These are phyloP conservation scores for Pammene fasciana DNA, from an alignment of 2,888 invertebrate species.

Conservation along the genomic window DNA sequence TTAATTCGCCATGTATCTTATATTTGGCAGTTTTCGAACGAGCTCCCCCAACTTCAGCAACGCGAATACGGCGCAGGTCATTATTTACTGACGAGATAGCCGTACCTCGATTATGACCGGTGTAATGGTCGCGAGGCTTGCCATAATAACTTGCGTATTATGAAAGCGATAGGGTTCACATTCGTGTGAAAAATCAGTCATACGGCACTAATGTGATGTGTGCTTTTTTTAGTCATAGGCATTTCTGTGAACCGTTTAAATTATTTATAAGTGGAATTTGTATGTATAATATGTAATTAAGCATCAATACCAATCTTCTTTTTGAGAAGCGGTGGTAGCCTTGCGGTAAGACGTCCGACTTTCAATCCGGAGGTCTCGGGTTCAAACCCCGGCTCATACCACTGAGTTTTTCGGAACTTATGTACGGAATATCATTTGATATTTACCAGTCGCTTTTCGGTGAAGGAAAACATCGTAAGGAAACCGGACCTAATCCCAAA, in stretches of 20 bases:
- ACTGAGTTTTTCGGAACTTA: too few species aligned
- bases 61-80: background rate
- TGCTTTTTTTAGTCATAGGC: conserved; percentile 1
- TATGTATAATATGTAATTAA: too few species aligned
- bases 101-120: conserved; percentile 19
- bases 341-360: too few species aligned
- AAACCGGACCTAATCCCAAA: too few species aligned
- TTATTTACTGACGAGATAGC: conserved; percentile 25
- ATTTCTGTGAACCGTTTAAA: background rate
- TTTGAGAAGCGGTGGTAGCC: too few species aligned
- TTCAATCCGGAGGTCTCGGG: too few species aligned
- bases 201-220: conserved; percentile 6
- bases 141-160: background rate
- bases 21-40: background rate
- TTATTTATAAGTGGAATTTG: background rate
- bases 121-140: background rate
- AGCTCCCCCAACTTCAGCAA: background rate
- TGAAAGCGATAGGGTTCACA: background rate
- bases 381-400: too few species aligned
- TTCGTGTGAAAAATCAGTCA: background rate
- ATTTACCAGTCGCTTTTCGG: too few species aligned
- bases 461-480: too few species aligned
- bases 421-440: too few species aligned
- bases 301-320: too few species aligned
- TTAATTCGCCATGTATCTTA: too few species aligned